Base-by-base conservation (phyloP, 2,888 invertebrate species). In the Suillia variegata region DNA sequence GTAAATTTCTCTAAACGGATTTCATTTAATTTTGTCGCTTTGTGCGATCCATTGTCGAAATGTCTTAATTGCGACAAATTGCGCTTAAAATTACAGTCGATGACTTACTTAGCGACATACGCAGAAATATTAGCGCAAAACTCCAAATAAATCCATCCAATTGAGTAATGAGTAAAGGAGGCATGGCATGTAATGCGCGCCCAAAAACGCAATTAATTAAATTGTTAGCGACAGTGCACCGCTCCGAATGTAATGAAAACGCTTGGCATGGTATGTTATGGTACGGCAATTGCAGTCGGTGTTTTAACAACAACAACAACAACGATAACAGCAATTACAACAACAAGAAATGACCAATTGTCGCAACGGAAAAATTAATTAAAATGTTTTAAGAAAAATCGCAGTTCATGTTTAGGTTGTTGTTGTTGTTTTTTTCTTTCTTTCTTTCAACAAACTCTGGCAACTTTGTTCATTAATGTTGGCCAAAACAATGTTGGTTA, bases 151-250 rank as follows among this genome's bases (percentile, higher is more conserved):
- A 38, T 13, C n/a, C 6, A 31, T 18, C 15, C 52, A 52, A 51
- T 33, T 33, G 5, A 4, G 51, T 38, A n/a, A 26, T 38, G n/a
- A 38, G 31, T 12, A 31, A 31, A 12, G n/a, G n/a, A n/a, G n/a
- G n/a, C n/a, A n/a, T n/a, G 26, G 20, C 34, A 26, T 33, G 34
- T 20, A 52, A 18, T 15, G 42, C 3, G n/a, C 18, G 38, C 24
- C 54, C 54, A 42, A 54, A 54, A 42, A 54, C 24, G 54, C 18
- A 4, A 42, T 54, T 54, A 54, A 54, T 54, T 54, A 54, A 54
- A 54, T 54, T 54, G 54, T 54, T 54, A 17, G 20, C 50, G 24
- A 17, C 17, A 31, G 50, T 20, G 22, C n/a, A 18, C 1, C 50
- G 10, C 13, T n/a, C 21, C 20, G 21, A 3, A 31, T 31, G 15